A percentile compares a stretch with the other conserved stretches of the same genome.
Evolutionary conservation across 2,113 vertebrate species (phyloP).

Genomic region (Seriola dumerili): DNA sequence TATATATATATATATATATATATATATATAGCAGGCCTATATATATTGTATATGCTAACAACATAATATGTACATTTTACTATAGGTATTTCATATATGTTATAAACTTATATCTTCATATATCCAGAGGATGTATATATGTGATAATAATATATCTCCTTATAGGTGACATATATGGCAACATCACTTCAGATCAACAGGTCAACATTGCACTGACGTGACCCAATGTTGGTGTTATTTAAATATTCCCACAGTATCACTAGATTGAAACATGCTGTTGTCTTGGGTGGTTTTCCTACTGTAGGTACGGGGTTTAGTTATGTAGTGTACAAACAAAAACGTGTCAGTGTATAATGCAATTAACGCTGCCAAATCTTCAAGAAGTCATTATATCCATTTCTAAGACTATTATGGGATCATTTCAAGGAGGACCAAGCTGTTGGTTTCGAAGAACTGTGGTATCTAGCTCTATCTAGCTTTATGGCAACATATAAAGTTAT

Average conservation of each 20-base stretch:
- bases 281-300: neutral
- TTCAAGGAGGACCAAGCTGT: neutral
- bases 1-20: no score
- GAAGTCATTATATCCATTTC: neutral
- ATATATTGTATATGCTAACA: no score
- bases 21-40: no score
- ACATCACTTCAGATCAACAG: no score
- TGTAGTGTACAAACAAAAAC: no score
- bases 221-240: neutral
- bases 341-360: neutral
- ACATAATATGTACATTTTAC: no score
- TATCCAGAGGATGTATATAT: no score
- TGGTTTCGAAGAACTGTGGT: neutral
- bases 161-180: no score
- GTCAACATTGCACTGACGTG: neutral
- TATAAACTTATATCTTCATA: no score
- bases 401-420: neutral
- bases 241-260: neutral
- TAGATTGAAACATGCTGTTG: neutral
- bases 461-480: neutral
- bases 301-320: no score
- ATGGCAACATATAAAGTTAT: neutral
- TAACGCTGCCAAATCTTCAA: neutral
- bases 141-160: no score
- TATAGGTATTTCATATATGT: no score